Base-by-base conservation (phyloP, 2,888 invertebrate species). In the Mystacides longicornis region DNA sequence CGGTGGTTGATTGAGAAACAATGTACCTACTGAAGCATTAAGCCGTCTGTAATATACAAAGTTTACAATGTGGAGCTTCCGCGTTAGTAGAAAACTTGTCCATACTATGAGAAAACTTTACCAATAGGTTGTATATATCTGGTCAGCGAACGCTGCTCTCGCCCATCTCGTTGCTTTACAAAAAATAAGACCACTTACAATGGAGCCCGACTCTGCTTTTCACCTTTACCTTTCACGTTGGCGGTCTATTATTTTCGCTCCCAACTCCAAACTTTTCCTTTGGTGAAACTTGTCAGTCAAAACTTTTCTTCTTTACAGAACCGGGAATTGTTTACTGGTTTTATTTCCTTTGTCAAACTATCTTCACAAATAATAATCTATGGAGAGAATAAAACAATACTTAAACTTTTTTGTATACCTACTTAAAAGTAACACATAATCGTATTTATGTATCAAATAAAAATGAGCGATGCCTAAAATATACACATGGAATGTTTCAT, bases 1-100 rank as follows among this genome's bases (percentile, higher is more conserved):
- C n/a, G 5, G 27, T 27, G 5, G 37, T 37, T 37, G 37, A 37
- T 37, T 37, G 37, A 14, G 37, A 37, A 37, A 37, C 37, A 37
- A 37, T 37, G 37, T 37, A n/a, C n/a, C n/a, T n/a, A n/a, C n/a
- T n/a, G 37, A 37, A 37, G 16, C 37, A 37, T 37, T 37, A 37
- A 37, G 37, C 37, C 16, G 37, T 37, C 37, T 14, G 37, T 37
- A 37, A 37, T 37, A 37, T 37, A 37, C 7, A 37, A 37, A 37
- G 7, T 37, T 37, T 37, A 37, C 37, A 37, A 37, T 37, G 37
- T 37, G 37, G 14, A 37, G 27, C 27, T 27, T 27, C n/a, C 7
- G 27, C 27, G 27, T 27, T 27, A 27, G 37, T 16, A 37, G 37
- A 37, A 37, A 37, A 37, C 37, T 37, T 37, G 3, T 14, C 14